Evolutionary conservation across 2,113 vertebrate species (phyloP).

Genomic region (Caloenas nicobarica): DNA sequence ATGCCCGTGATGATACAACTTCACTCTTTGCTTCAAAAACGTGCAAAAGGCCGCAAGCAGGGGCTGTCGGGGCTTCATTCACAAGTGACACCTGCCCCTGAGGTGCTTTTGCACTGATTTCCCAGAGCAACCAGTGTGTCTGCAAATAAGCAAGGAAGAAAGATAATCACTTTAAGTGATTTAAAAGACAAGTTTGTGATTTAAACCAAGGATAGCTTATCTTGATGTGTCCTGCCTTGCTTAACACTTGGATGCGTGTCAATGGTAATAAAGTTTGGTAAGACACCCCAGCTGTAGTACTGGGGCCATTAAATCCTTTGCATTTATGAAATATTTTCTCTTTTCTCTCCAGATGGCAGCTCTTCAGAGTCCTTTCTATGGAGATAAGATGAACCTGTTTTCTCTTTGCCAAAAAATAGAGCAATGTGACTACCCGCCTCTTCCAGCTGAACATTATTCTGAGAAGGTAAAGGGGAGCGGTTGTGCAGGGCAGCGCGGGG

Average conservation of each 20-base stretch:
- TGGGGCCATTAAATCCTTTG: neutral
- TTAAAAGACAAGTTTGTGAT: neutral
- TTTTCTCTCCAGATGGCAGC: constrained; percentile 81
- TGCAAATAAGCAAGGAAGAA: neutral
- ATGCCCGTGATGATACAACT: neutral
- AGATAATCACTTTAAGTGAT: fast-evolving
- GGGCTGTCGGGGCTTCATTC: neutral
- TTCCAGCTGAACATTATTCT: constrained; percentile 84
- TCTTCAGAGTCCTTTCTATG: constrained; percentile 87
- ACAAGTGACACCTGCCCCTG: no score
- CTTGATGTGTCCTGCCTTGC: neutral
- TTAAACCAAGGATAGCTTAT: neutral
- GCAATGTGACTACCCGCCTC: constrained; percentile 85
- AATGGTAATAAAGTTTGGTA: neutral
- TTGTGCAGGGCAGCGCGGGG: neutral
- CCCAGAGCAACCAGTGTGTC: neutral
- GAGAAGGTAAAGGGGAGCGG: constrained; percentile 75
- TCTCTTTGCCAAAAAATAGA: constrained; percentile 89
- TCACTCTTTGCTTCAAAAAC: neutral
- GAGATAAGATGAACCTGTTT: constrained; percentile 88
- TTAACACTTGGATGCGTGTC: fast-evolving
- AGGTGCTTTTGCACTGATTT: fast-evolving
- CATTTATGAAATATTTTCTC: neutral
- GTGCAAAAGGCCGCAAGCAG: fast-evolving
- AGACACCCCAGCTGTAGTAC: neutral